Percentiles rank a stretch among this genome's conserved stretches.
Evolutionary conservation across 2,797 vertebrate genomes (phyloP).

Genomic region (Petrocephalus sullivani): DNA sequence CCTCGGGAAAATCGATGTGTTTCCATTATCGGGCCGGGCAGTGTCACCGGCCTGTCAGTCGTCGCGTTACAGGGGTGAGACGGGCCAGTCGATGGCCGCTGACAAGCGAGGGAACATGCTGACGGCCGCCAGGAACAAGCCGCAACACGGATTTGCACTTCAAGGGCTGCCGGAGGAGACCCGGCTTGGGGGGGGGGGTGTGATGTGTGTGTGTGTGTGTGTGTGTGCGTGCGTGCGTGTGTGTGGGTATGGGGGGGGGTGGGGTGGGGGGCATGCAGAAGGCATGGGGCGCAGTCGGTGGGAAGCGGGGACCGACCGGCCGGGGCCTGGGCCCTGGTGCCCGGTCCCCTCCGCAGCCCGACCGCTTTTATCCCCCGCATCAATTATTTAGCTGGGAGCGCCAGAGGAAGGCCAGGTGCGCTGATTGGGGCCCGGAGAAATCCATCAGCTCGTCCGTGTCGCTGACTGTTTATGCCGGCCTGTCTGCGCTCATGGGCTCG

Average conservation of each 20-base stretch:
- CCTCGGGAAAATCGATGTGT: constrained; percentile 92
- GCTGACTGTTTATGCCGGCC: constrained; percentile 18
- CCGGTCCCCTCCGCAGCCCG: constrained; percentile 42
- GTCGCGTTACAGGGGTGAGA: constrained; percentile 59
- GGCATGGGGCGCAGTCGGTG: constrained; percentile 39
- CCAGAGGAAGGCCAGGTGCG: constrained; percentile 66
- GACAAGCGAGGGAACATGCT: constrained; percentile 68
- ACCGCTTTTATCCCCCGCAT: constrained; percentile 66
- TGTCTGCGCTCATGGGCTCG: constrained; percentile 38
- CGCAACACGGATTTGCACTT: constrained; percentile 68
- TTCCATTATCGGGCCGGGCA: constrained; percentile 95
- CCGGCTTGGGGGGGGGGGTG: not conserved
- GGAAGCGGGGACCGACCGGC: constrained; percentile 36
- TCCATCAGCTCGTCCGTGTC: constrained; percentile 37
- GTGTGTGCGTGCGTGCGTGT: not conserved
- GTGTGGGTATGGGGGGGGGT: constrained; percentile 31
- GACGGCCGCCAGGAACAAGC: constrained; percentile 65
- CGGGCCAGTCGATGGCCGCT: constrained; percentile 79
- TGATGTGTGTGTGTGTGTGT: not conserved
- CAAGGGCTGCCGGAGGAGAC: constrained; percentile 45
- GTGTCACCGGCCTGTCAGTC: constrained; percentile 97
- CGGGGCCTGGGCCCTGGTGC: constrained; percentile 24
- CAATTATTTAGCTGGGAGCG: constrained; percentile 73
- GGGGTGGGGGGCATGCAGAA: constrained; percentile 48
- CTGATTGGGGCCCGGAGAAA: constrained; percentile 67